phyloP scores from a whole-genome alignment of 2,888 invertebrate species.

The Drosophila borborema region DNA sequence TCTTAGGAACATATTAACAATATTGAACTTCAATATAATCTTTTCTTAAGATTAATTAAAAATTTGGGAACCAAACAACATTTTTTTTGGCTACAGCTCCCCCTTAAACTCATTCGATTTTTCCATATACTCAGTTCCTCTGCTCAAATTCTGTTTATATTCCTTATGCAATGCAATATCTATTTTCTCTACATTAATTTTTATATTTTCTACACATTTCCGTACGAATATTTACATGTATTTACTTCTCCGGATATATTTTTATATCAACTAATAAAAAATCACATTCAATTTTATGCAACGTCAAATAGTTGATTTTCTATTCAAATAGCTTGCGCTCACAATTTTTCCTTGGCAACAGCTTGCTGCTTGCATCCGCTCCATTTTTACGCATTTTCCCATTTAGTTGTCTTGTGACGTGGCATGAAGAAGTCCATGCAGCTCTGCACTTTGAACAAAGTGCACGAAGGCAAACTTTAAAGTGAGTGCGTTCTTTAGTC shows the following conservation, averaged over 20 bases:
- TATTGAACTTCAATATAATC: too few relatives aligned
- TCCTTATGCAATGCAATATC: neutral
- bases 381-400: constrained; percentile 4
- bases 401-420: neutral
- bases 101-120: too few relatives aligned
- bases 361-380: constrained; percentile 8
- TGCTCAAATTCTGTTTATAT: neutral
- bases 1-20: too few relatives aligned
- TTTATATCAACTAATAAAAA: neutral
- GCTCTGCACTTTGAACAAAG: constrained; percentile 32
- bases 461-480: constrained; percentile 28
- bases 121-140: neutral
- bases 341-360: constrained; percentile 10
- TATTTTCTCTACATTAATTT: neutral
- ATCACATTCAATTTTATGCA: neutral
- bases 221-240: neutral
- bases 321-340: neutral
- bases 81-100: too few relatives aligned
- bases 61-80: too few relatives aligned
- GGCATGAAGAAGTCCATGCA: constrained; percentile 30
- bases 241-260: neutral
- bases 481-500: constrained; percentile 29
- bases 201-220: neutral
- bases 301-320: neutral
- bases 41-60: too few relatives aligned